Evolutionary conservation across 2,113 vertebrate genomes (phyloP), one percentile per base, ranked within the genome.

Genomic region (Paracanthobrama guichenoti): DNA sequence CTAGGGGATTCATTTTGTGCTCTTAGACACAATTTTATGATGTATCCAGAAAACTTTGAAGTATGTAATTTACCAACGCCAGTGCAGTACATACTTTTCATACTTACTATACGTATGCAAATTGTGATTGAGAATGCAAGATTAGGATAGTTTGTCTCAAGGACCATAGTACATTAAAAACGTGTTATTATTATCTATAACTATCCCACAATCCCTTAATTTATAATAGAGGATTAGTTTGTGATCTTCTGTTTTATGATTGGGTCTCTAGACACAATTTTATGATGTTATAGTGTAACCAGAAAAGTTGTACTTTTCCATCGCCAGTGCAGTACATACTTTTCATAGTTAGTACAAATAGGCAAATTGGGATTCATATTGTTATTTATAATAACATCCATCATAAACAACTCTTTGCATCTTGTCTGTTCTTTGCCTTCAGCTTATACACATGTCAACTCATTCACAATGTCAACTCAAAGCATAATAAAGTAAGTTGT

Each of bases 401-500:
- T 66, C 35, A 71, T 42, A 71, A n/a, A 71, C 67, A 73, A 10
- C 71, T 71, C 7, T 59, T 22, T 59, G 28, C 22, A 3, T 64
- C 22, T 79, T 60, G 35, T 79, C 35, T 64, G 57, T 79, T 46
- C 39, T 28, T 78, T 24, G 35, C 53, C 53, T 78, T 76, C 60
- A 77, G 48, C 35, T 69, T 46, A 69, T 78, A 22, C 74, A 76
- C 10, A 6, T 66, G 48, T 31, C 53, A 24, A 53, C 42, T 59
- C 20, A 53, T 67, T 64, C 13, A 73, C 22, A 28, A 20, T 75
- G 44, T 75, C 48, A 57, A 59, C 26, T 84, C 24, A 53, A 60
- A 42, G 59, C 59, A 59, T 42, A 67, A 8, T 66, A 79, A 74
- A 62, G 42, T 59, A 78, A 78, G 35, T 83, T 81, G 26, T 60